phyloP scores from a whole-genome alignment of 2,797 vertebrate species.

The Yasuhikotakia modesta region DNA sequence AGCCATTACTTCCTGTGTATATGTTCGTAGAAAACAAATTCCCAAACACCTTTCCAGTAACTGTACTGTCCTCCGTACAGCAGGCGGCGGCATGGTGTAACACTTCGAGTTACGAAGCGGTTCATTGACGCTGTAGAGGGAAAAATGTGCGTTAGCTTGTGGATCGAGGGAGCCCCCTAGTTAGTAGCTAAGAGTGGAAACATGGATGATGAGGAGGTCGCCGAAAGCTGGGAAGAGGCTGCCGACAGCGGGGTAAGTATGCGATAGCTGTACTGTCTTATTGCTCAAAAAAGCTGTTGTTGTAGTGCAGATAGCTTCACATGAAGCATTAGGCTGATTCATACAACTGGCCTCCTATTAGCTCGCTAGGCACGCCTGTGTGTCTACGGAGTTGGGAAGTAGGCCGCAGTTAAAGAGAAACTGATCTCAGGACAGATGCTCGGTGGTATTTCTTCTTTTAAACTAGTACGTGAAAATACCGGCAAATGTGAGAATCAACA shows the following conservation, averaged over 20 bases:
- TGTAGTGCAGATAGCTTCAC: background rate
- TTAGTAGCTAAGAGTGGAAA: constrained; percentile 71
- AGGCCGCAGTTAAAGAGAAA: constrained; percentile 61
- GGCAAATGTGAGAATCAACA: background rate
- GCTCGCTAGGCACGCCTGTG: constrained; percentile 12
- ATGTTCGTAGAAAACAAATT: too few species aligned
- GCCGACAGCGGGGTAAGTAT: constrained; percentile 88
- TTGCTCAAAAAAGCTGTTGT: background rate
- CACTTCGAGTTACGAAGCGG: too few species aligned
- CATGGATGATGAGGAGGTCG: constrained; percentile 94
- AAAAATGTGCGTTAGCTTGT: constrained; percentile 56
- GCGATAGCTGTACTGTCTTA: constrained; percentile 8
- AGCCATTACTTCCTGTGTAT: too few species aligned
- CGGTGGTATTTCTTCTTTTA: background rate
- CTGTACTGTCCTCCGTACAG: too few species aligned
- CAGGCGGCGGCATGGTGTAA: constrained; percentile 42
- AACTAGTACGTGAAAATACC: background rate
- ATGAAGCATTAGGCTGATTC: constrained; percentile 9
- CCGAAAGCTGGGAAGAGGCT: constrained; percentile 94
- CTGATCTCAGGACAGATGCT: constrained; percentile 4
- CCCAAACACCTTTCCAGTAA: too few species aligned
- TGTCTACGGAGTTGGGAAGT: constrained; percentile 51
- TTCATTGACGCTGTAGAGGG: constrained; percentile 38
- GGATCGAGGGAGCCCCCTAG: constrained; percentile 57
- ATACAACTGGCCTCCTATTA: background rate